These are phyloP conservation scores for Opisthograptis luteolata DNA, from an alignment of 2,888 invertebrate species.

Conservation along the genomic window DNA sequence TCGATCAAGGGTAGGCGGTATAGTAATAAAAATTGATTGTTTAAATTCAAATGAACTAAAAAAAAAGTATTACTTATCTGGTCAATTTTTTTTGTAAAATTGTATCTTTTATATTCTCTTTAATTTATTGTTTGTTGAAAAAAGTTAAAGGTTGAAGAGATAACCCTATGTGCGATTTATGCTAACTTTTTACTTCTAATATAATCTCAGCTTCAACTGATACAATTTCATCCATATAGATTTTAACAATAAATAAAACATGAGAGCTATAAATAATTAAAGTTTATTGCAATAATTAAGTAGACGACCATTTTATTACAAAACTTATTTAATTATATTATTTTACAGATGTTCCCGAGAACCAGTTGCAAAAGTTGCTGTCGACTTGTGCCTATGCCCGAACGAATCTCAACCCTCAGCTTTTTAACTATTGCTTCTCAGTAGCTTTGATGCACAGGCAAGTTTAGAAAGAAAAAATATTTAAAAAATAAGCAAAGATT, in stretches of 20 bases:
- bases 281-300: constrained; percentile 30
- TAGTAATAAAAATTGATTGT: too few species aligned
- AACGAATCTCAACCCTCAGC: constrained; percentile 90
- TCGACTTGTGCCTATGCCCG: constrained; percentile 88
- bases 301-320: constrained; percentile 23
- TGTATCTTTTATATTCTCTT: too few species aligned
- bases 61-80: too few species aligned
- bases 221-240: neutral
- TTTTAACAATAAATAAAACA: neutral
- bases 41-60: too few species aligned
- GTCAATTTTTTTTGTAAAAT: too few species aligned
- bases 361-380: constrained; percentile 85
- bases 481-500: too few species aligned
- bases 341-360: constrained; percentile 63
- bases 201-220: too few species aligned
- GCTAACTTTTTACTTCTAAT: too few species aligned
- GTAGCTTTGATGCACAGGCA: constrained; percentile 90
- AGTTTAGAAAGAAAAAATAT: constrained; percentile 20
- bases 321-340: constrained; percentile 18
- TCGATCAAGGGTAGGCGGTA: too few species aligned
- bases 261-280: constrained; percentile 1
- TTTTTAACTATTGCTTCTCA: constrained; percentile 91
- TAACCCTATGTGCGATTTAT: too few species aligned
- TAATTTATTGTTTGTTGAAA: too few species aligned
- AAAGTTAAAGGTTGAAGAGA: too few species aligned